Conservation (phyloP, 2,797 vertebrate genomes). For the Leptodactylus fallax region DNA sequence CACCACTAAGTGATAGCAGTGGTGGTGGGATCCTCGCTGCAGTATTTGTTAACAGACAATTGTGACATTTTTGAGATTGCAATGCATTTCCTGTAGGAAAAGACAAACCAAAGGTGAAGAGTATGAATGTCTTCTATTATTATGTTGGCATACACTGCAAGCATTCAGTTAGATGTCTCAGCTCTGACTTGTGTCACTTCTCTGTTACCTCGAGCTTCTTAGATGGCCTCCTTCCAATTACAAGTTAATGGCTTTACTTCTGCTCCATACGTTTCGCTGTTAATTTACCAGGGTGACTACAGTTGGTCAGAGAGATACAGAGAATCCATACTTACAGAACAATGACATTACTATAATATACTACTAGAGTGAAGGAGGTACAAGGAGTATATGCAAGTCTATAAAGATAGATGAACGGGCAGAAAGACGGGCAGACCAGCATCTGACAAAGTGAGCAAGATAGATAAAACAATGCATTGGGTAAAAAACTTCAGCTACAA, state of each 20-base stretch:
- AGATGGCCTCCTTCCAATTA: slow-evolving; percentile 12
- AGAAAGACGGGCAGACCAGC: no score
- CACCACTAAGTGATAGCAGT: slow-evolving; percentile 29
- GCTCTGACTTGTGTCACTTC: slow-evolving; percentile 30
- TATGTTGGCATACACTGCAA: slow-evolving; percentile 9
- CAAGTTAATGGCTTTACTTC: background rate
- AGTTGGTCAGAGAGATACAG: background rate
- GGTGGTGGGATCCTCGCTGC: slow-evolving; percentile 32
- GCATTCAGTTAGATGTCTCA: slow-evolving; percentile 33
- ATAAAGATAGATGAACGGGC: no score
- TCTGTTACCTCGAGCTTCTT: background rate
- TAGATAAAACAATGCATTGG: no score
- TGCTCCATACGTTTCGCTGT: background rate
- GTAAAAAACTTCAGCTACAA: no score
- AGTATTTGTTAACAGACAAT: slow-evolving; percentile 60
- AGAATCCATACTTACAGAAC: no score
- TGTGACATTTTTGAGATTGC: slow-evolving; percentile 53
- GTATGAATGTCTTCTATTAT: slow-evolving; percentile 61
- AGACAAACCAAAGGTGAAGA: slow-evolving; percentile 68
- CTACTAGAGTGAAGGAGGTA: no score
- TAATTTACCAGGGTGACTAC: background rate
- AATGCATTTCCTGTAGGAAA: slow-evolving; percentile 67
- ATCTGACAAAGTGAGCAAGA: no score
- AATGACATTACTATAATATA: no score
- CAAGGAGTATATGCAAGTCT: no score